Base-by-base conservation (phyloP, 2,797 vertebrate species). In the Sitta carolinensis region DNA sequence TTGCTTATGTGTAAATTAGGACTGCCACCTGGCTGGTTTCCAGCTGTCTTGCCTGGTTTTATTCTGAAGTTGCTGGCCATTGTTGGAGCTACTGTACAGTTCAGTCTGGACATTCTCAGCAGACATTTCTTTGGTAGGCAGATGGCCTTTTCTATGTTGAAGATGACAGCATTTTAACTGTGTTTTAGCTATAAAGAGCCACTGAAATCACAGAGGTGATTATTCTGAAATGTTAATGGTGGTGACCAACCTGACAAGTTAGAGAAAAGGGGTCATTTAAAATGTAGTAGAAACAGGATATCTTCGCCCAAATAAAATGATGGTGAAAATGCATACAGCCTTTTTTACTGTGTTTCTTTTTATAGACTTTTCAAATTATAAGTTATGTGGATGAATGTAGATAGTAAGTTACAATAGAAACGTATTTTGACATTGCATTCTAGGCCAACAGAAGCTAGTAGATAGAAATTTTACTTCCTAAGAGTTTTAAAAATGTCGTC, bases 31-130 rank as follows among this genome's bases (percentile, higher is more conserved):
- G 95, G 94, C 94, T 94, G 76, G 4, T 73, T 90, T 94, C 94
- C 95, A 96, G 91, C 87, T 94, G 83, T 73, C 87, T 84, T 95
- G 93, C 91, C 89, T 96, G 91, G 51, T 88, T 96, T 94, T 81
- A 59, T 93, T 94, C 85, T 62, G 73, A 93, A 62, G n/a, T 78
- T 75, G 38, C 85, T 78, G 85, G 79, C 95, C 94, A 89, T 94
- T 96, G 91, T 64, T 78, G 83, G 79, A 94, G 95, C 95, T 96
- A 96, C 95, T 69, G 89, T 94, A 73, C 54, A 75, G 22, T 73
- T 90, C 73, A 52, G 58, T 88, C 89, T 94, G 93, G 87, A 94
- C 51, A 81, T 54, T 93, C 66, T 96, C 69, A 36, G 76, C 30
- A 84, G 82, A 70, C 7, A 0, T 72, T 81, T 94, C 75, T 88